Conservation (phyloP, 2,113 vertebrate species). For the Deroptyus accipitrinus region DNA sequence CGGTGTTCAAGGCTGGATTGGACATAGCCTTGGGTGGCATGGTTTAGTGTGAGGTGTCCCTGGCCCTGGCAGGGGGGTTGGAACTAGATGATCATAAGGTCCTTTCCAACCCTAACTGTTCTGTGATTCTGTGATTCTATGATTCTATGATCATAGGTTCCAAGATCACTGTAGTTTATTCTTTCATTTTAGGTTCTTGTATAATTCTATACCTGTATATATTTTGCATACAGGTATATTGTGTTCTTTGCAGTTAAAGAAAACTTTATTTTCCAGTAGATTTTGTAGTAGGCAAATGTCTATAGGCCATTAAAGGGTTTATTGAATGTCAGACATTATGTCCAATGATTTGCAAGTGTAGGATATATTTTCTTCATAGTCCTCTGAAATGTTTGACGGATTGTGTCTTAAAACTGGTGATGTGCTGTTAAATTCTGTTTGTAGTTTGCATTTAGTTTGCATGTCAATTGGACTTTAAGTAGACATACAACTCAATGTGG, state of each 20-base stretch:
- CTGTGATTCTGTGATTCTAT: too few species aligned
- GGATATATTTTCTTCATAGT: slow-evolving; percentile 44
- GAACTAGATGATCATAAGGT: too few species aligned
- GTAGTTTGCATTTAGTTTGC: slow-evolving; percentile 73
- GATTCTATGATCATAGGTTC: background rate
- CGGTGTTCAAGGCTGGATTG: too few species aligned
- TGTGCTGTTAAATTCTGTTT: slow-evolving; percentile 69
- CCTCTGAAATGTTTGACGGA: slow-evolving; percentile 59
- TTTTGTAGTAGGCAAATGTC: background rate
- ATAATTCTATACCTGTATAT: background rate
- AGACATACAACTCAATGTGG: slow-evolving; percentile 60
- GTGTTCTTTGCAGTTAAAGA: background rate
- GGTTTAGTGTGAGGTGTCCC: too few species aligned
- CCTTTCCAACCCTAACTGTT: too few species aligned
- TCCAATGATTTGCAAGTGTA: slow-evolving; percentile 39
- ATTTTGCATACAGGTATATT: background rate
- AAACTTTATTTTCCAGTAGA: slow-evolving; percentile 1
- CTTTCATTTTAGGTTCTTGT: background rate
- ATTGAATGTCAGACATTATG: slow-evolving; percentile 25
- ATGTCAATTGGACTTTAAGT: slow-evolving; percentile 71
- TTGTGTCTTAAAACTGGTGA: slow-evolving; percentile 70
- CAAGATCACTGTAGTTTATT: background rate
- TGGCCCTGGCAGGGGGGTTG: too few species aligned
- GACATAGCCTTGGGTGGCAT: too few species aligned
- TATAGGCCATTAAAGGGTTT: background rate